Evolutionary conservation across 2,797 vertebrate genomes (phyloP), one percentile per base, ranked within the genome.

Genomic region (Zenarchopterus dispar): DNA sequence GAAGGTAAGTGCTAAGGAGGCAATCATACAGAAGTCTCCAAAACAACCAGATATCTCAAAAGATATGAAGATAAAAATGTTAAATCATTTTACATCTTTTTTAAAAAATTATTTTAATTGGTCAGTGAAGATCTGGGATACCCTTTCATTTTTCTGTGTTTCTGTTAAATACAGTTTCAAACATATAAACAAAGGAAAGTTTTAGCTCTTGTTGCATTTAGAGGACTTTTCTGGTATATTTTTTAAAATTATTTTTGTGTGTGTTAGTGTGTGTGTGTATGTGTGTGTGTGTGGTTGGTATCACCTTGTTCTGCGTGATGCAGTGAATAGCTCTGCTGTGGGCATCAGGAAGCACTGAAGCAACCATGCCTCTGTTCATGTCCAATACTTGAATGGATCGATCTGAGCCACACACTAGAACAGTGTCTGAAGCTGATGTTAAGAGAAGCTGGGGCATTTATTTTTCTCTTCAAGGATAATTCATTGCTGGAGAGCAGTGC

Each of bases 231-330:
- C 18, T 26, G 6, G 26, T 6, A 60, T 1, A 17, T 51, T 62
- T 18, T 45, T 45, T 45, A n/a, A n/a, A n/a, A n/a, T n/a, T n/a
- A n/a, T n/a, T n/a, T n/a, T n/a, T n/a, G n/a, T n/a, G n/a, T n/a
- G n/a, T n/a, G n/a, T n/a, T n/a, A n/a, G n/a, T n/a, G n/a, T n/a
- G n/a, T n/a, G n/a, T n/a, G n/a, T n/a, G n/a, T n/a, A n/a, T n/a
- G n/a, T n/a, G n/a, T n/a, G n/a, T n/a, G n/a, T n/a, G n/a, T 19
- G 43, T 13, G 49, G 23, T 57, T 45, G 2, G 11, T 7, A 84
- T 87, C 81, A 97, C 96, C 88, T 94, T 95, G 77, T 97, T 98
- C 77, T 97, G 96, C 61, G 92, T 90, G 53, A 99, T 94, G 56
- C 95, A 95, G 82, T 97, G 93, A 60, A 92, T 47, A 4, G 94